Evolutionary conservation across 2,888 invertebrate species (phyloP).

Genomic region (Stegophylla sp.): DNA sequence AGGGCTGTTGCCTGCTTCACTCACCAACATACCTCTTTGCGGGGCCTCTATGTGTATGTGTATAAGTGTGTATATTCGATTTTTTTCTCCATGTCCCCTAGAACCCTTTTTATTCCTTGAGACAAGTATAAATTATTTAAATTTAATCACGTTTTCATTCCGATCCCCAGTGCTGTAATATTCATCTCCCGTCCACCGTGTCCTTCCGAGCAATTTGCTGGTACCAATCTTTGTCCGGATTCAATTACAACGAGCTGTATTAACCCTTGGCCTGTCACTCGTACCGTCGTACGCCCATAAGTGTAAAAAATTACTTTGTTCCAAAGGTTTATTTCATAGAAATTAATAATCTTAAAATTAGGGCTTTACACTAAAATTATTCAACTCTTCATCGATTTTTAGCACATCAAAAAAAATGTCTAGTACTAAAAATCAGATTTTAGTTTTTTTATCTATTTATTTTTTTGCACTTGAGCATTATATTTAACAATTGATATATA

Average conservation of each 20-base stretch:
- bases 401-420: too few relatives aligned
- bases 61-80: neutral
- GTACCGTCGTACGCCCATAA: constrained; percentile 12
- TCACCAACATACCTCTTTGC: constrained; percentile 24
- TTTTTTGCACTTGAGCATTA: too few relatives aligned
- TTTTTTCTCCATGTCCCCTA: constrained; percentile 39
- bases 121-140: constrained; percentile 61
- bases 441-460: too few relatives aligned
- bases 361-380: too few relatives aligned
- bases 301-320: constrained; percentile 38
- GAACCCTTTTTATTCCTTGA: constrained; percentile 59
- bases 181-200: constrained; percentile 42
- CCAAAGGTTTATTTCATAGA: too few relatives aligned
- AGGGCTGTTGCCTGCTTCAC: constrained; percentile 33
- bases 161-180: constrained; percentile 52
- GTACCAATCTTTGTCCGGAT: constrained; percentile 53
- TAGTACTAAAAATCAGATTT: too few relatives aligned
- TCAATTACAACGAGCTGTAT: constrained; percentile 57
- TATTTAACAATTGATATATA: too few relatives aligned
- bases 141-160: constrained; percentile 60
- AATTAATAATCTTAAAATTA: too few relatives aligned
- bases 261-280: constrained; percentile 42
- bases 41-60: neutral
- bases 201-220: constrained; percentile 40
- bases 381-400: too few relatives aligned